phyloP scores from a whole-genome alignment of 2,888 invertebrate species.

The Andrena bicolor region DNA sequence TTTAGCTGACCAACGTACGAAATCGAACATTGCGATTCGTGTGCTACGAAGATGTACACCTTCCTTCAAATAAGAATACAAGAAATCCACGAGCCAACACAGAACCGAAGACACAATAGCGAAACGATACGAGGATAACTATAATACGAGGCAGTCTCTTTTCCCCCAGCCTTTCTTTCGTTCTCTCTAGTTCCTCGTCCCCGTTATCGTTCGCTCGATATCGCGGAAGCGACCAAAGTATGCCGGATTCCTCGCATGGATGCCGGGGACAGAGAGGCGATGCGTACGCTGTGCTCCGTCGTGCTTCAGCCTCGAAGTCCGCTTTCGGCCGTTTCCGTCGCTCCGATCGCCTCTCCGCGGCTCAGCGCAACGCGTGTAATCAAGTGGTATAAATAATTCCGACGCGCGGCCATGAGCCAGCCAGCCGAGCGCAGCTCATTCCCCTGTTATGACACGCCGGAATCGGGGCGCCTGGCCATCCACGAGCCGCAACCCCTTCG shows the following conservation, averaged over 20 bases:
- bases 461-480: conserved; percentile 59
- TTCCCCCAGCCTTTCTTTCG: conserved; percentile 26
- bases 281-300: conserved; percentile 35
- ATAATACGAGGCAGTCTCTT: conserved; percentile 38
- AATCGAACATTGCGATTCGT: neutral
- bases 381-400: conserved; percentile 83
- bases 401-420: conserved; percentile 77
- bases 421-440: conserved; percentile 71
- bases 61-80: too few relatives aligned
- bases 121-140: neutral
- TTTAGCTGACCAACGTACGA: neutral
- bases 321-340: conserved; percentile 73
- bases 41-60: too few relatives aligned
- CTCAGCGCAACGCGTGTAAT: conserved; percentile 77
- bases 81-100: neutral
- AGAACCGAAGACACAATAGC: neutral
- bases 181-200: conserved; percentile 21
- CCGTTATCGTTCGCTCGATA: conserved; percentile 61
- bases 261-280: conserved; percentile 52
- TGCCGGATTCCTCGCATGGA: conserved; percentile 57
- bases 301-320: conserved; percentile 5
- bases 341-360: conserved; percentile 65
- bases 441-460: conserved; percentile 76
- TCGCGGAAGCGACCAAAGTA: conserved; percentile 59
- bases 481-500: conserved; percentile 50